Conservation (phyloP, 1,140 invertebrate genomes). For the Aphaenogaster ashmeadi region DNA sequence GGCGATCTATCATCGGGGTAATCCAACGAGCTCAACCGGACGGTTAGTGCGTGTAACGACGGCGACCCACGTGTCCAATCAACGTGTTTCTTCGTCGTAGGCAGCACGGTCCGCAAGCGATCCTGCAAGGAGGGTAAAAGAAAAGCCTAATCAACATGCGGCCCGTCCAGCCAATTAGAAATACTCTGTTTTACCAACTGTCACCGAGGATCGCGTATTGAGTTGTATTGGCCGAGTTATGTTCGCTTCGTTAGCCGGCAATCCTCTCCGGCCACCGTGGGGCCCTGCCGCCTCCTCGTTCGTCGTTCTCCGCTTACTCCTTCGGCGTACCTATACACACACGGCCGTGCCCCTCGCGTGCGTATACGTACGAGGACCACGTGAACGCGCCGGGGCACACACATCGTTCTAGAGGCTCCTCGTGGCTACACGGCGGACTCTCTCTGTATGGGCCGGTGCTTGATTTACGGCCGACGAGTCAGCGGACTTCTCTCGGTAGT, state of each 20-base stretch:
- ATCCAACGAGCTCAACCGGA: constrained; percentile 1
- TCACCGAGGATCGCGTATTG: constrained; percentile 84
- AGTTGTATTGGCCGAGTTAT: constrained; percentile 87
- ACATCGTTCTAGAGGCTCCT: constrained; percentile 37
- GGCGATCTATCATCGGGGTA: constrained; percentile 52
- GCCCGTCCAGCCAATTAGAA: constrained; percentile 86
- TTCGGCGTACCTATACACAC: neutral
- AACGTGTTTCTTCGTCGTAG: constrained; percentile 79
- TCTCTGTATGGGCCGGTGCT: constrained; percentile 77
- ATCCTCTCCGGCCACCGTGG: constrained; percentile 65
- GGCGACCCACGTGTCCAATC: constrained; percentile 81
- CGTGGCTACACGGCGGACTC: constrained; percentile 48
- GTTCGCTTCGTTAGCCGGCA: constrained; percentile 85
- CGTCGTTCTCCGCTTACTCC: constrained; percentile 12
- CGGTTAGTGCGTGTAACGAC: constrained; percentile 72
- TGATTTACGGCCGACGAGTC: constrained; percentile 86
- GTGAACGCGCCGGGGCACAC: constrained; percentile 37
- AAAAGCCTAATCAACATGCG: constrained; percentile 87
- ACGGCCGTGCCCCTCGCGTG: neutral
- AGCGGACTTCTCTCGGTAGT: constrained; percentile 77
- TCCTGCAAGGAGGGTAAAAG: constrained; percentile 79
- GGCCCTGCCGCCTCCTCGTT: constrained; percentile 67
- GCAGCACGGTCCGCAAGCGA: constrained; percentile 69
- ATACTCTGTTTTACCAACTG: constrained; percentile 87
- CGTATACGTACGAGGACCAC: neutral